phyloP scores from a whole-genome alignment of 2,797 vertebrate species.

The Spinibarbus caldwelli region DNA sequence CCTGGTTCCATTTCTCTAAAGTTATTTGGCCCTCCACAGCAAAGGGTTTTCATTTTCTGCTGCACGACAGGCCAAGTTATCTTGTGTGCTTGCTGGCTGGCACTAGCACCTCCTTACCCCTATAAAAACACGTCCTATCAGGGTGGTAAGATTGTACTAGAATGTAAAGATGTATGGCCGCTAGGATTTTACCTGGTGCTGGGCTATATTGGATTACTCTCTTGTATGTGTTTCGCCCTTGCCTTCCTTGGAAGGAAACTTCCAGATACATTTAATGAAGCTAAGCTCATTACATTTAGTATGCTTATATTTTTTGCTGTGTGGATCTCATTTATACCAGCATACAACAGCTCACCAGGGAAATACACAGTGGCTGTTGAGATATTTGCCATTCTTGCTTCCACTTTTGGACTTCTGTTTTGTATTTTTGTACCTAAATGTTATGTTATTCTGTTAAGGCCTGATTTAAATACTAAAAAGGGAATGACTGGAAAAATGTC shows the following conservation, averaged over 20 bases:
- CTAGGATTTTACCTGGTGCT: conserved; percentile 77
- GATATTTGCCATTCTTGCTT: conserved; percentile 79
- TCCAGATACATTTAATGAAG: conserved; percentile 80
- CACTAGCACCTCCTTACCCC: conserved; percentile 70
- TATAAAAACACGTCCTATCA: conserved; percentile 75
- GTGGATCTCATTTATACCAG: conserved; percentile 81
- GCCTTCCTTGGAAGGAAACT: conserved; percentile 78
- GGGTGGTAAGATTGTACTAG: conserved; percentile 75
- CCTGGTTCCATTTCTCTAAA: conserved; percentile 65
- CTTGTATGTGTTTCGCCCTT: conserved; percentile 74
- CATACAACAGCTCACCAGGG: conserved; percentile 76
- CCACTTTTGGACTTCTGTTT: conserved; percentile 77
- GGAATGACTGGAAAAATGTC: conserved; percentile 66
- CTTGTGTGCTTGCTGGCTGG: conserved; percentile 73
- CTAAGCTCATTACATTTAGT: conserved; percentile 80
- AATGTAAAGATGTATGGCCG: conserved; percentile 78
- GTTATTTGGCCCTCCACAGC: conserved; percentile 73
- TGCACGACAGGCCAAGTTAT: conserved; percentile 74
- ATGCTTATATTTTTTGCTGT: conserved; percentile 81
- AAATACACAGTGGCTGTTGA: conserved; percentile 81
- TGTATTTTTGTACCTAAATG: conserved; percentile 81
- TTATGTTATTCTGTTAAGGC: conserved; percentile 75
- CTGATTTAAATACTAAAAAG: conserved; percentile 77
- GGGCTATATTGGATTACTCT: conserved; percentile 79
- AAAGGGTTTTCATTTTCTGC: conserved; percentile 70